Evolutionary conservation across 2,113 vertebrate genomes (phyloP), one percentile per base, ranked within the genome.

Genomic region (Oryzias curvinotus): DNA sequence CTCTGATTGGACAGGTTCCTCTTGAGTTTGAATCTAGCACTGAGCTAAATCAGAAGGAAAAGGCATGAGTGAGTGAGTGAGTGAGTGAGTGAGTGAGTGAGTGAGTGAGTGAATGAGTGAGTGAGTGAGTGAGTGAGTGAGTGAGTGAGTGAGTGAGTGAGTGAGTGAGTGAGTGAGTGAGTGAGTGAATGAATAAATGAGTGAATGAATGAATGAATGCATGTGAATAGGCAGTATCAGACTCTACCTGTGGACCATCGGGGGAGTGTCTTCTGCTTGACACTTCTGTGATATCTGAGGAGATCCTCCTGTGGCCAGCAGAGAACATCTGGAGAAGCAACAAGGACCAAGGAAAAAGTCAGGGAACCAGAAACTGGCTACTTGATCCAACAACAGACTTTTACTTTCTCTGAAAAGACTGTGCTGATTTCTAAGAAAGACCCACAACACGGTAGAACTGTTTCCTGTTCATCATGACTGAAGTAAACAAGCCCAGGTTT

Each of bases 1-100:
- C 80, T 88, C 28, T 68, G 81, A 76, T 77, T 67, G 64, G 88
- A 90, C 73, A 86, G 82, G 64, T 86, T 91, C 82, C 87, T 88
- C 81, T 62, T 81, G 67, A 77, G 82, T 49, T 14, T 75, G 56
- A 50, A 28, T 56, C 65, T 77, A 45, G 82, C 73, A 68, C 77
- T 62, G 41, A 72, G 50, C 88, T 90, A 80, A 13, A 75, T 36
- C 68, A 53, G 67, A 71, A 43, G 77, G 68, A 72, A 83, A 30
- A 78, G 53, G 60, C 41, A 47, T 75, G 23, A n/a, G n/a, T n/a
- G n/a, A n/a, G n/a, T n/a, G n/a, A n/a, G n/a, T n/a, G n/a, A n/a
- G n/a, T n/a, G n/a, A n/a, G n/a, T n/a, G n/a, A n/a, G n/a, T n/a
- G n/a, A n/a, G n/a, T n/a, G n/a, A n/a, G n/a, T n/a, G n/a, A n/a